These are phyloP conservation scores for Hippopotamyrus pictus DNA, from an alignment of 2,797 vertebrate species.

Conservation along the genomic window DNA sequence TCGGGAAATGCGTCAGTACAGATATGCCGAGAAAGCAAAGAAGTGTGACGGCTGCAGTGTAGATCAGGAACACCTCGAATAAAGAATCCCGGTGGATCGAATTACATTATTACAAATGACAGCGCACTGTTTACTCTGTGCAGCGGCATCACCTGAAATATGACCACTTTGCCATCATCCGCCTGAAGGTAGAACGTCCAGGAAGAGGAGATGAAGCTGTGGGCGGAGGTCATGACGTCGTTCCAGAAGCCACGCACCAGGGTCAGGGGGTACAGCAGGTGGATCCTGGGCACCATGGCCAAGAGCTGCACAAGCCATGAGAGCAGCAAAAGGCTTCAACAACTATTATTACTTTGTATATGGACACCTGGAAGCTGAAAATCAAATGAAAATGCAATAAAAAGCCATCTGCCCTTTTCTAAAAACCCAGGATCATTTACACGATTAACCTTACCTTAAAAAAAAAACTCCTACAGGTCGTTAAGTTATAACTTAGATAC, in stretches of 20 bases:
- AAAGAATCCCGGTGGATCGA: not conserved
- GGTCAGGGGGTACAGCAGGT: constrained; percentile 84
- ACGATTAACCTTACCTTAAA: not conserved
- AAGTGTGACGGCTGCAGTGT: not conserved
- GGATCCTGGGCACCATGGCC: constrained; percentile 89
- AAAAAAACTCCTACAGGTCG: not conserved
- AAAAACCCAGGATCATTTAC: not conserved
- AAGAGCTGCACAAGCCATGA: constrained; percentile 63
- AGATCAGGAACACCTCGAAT: constrained; percentile 18
- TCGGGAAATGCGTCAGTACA: not conserved
- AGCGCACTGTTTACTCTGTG: not conserved
- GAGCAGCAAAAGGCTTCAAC: not conserved
- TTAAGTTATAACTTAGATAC: not conserved
- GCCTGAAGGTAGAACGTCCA: constrained; percentile 98
- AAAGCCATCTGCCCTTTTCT: not conserved
- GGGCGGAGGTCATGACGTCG: constrained; percentile 89
- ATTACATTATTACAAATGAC: not conserved
- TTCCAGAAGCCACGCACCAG: constrained; percentile 89
- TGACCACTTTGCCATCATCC: constrained; percentile 90
- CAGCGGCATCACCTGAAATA: constrained; percentile 78
- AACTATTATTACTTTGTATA: not conserved
- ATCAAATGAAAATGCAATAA: not conserved
- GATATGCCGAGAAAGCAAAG: not conserved
- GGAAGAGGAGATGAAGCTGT: constrained; percentile 85
- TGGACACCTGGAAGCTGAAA: not conserved